These are phyloP conservation scores for Mesoligia furuncula DNA, from an alignment of 2,888 invertebrate species.

Conservation along the genomic window DNA sequence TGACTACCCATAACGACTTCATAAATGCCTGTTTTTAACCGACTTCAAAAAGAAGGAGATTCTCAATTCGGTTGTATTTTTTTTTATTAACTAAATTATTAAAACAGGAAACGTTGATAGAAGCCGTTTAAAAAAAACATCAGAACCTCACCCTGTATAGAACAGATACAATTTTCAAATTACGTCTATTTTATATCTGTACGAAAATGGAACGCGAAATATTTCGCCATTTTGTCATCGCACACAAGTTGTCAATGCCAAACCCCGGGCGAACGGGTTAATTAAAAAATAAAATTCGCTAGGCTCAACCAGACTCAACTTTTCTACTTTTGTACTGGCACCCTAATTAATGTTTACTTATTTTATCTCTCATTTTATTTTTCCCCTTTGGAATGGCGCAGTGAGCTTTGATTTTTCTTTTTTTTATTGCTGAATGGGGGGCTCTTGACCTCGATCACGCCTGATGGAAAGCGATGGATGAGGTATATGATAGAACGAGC, in stretches of 20 bases:
- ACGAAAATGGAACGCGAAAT: conserved; percentile 16
- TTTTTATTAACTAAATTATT: background rate
- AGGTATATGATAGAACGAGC: too few species aligned
- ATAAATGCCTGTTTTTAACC: background rate
- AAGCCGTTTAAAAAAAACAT: background rate
- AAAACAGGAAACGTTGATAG: background rate
- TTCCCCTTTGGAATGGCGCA: conserved; percentile 2
- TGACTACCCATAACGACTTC: background rate
- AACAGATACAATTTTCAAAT: conserved; percentile 25
- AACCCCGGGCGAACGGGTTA: conserved; percentile 22
- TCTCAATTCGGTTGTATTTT: too few species aligned
- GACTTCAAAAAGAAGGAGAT: too few species aligned
- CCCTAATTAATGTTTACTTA: conserved; percentile 49
- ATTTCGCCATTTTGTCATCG: conserved; percentile 18
- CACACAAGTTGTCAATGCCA: conserved; percentile 21
- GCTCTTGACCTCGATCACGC: too few species aligned
- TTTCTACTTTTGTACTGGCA: conserved; percentile 22
- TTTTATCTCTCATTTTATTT: conserved; percentile 23
- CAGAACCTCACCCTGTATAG: too few species aligned
- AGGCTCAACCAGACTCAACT: conserved; percentile 44
- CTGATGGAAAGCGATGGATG: too few species aligned
- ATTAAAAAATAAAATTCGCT: conserved; percentile 50
- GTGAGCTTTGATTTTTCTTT: conserved; percentile 1
- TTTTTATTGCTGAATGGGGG: too few species aligned
- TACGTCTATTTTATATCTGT: background rate